Conservation (phyloP, 2,888 invertebrate genomes). For the Thymelicus lineola region DNA sequence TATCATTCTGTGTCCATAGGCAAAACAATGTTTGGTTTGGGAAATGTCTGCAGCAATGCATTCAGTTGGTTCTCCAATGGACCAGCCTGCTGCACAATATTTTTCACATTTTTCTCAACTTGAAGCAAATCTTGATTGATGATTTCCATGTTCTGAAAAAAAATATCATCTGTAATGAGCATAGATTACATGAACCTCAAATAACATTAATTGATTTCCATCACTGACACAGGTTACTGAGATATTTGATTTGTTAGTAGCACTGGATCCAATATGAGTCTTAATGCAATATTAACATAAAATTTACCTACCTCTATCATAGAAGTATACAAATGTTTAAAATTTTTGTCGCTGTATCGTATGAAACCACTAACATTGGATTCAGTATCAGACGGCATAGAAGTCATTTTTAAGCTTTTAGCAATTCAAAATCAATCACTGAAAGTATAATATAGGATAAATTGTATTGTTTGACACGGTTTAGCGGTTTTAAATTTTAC, state of each 20-base stretch:
- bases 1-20: slow-evolving; percentile 61
- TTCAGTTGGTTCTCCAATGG: slow-evolving; percentile 70
- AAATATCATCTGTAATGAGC: too few relatives aligned
- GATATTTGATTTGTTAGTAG: too few relatives aligned
- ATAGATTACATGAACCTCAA: too few relatives aligned
- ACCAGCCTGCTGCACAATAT: slow-evolving; percentile 63
- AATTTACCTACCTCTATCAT: slow-evolving; percentile 62
- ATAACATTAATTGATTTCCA: too few relatives aligned
- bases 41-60: slow-evolving; percentile 65
- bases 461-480: too few relatives aligned
- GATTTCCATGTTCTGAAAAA: slow-evolving; percentile 70
- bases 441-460: too few relatives aligned
- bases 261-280: too few relatives aligned
- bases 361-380: slow-evolving; percentile 79
- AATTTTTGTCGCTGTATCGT: slow-evolving; percentile 68
- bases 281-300: too few relatives aligned
- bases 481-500: too few relatives aligned
- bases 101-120: slow-evolving; percentile 71
- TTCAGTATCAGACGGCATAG: slow-evolving; percentile 72
- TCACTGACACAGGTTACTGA: too few relatives aligned
- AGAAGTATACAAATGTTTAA: slow-evolving; percentile 68
- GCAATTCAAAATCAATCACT: not conserved
- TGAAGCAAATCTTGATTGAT: slow-evolving; percentile 74
- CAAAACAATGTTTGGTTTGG: slow-evolving; percentile 58
- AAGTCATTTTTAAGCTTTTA: slow-evolving; percentile 58